Evolutionary conservation across 2,797 vertebrate genomes (phyloP).

Genomic region (Trichosurus vulpecula): DNA sequence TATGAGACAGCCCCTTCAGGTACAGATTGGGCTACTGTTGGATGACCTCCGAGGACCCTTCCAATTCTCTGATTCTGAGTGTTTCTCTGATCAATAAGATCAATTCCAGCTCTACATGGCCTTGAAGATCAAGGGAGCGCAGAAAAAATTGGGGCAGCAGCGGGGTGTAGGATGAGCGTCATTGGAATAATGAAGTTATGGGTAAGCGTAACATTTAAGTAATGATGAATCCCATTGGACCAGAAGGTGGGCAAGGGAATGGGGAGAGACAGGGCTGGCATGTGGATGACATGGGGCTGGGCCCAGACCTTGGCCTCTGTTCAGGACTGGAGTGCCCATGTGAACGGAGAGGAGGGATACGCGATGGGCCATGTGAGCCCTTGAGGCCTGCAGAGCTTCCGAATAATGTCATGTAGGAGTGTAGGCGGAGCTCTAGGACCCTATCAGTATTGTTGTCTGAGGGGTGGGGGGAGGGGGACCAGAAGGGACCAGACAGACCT

Average conservation of each 20-base stretch:
- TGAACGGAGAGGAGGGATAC: neutral
- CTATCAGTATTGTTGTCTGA: neutral
- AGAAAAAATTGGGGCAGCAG: neutral
- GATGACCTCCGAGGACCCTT: neutral
- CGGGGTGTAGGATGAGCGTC: neutral
- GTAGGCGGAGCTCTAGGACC: neutral
- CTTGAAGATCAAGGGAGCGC: neutral
- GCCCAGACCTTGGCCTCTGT: neutral
- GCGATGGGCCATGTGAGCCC: neutral
- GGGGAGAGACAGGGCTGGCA: neutral
- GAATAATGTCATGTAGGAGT: neutral
- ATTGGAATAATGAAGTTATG: neutral
- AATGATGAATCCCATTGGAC: neutral
- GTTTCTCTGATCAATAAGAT: neutral
- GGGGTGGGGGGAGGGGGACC: neutral
- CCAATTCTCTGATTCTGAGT: neutral
- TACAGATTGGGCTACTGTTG: neutral
- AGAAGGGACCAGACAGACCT: neutral
- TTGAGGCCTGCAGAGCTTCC: neutral
- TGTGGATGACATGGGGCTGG: neutral
- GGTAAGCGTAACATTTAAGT: neutral
- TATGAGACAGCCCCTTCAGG: neutral
- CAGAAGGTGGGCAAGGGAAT: neutral
- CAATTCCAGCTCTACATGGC: neutral
- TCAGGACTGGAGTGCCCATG: neutral